Percentiles rank a stretch among this genome's conserved stretches.
Evolutionary conservation across 2,113 vertebrate genomes (phyloP).

Genomic region (Brachyhypopomus gauderio): DNA sequence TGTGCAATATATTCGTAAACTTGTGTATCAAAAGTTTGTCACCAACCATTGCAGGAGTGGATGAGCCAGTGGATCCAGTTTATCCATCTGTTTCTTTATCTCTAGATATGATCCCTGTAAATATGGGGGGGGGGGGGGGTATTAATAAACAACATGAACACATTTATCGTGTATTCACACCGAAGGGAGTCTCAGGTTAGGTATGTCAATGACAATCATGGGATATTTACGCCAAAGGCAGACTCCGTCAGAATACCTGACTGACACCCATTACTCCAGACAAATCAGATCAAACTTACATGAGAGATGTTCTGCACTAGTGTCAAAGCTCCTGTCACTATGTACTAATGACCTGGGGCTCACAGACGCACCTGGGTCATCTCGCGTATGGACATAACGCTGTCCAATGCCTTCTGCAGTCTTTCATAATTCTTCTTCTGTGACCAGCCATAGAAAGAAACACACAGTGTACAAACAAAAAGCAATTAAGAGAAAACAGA

Average conservation of each 20-base stretch:
- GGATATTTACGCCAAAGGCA: neutral
- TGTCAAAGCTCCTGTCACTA: too few species aligned
- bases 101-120: slow-evolving; percentile 95
- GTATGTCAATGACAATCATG: neutral
- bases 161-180: neutral
- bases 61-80: slow-evolving; percentile 93
- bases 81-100: slow-evolving; percentile 99
- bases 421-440: slow-evolving; percentile 99
- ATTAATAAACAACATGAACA: neutral
- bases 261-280: neutral
- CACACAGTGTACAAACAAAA: slow-evolving; percentile 53
- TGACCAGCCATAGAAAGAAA: slow-evolving; percentile 56
- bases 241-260: neutral
- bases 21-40: neutral
- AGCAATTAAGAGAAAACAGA: slow-evolving; percentile 15
- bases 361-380: slow-evolving; percentile 93
- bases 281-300: neutral
- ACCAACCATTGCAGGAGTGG: slow-evolving; percentile 94
- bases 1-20: neutral
- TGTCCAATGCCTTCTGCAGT: slow-evolving; percentile 97
- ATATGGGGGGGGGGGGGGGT: slow-evolving; percentile 26
- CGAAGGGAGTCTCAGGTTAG: neutral
- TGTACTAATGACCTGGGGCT: neutral
- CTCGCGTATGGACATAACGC: slow-evolving; percentile 98
- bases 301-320: neutral